phyloP scores from a whole-genome alignment of 1,140 invertebrate species.

The Drosophila virilis region DNA sequence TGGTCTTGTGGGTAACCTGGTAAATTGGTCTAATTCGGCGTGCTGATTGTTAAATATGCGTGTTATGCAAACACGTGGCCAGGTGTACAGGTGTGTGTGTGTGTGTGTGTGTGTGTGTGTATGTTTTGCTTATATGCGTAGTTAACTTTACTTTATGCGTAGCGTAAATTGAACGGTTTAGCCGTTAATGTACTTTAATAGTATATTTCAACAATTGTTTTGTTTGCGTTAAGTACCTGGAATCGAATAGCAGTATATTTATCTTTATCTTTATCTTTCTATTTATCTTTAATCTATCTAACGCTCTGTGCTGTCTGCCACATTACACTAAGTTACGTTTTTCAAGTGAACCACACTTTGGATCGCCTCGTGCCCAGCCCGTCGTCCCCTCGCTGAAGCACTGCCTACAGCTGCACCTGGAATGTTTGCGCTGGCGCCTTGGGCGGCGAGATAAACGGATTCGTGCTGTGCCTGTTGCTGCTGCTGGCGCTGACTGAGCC shows the following conservation, averaged over 20 bases:
- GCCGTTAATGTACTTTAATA: slow-evolving; percentile 23
- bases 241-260: slow-evolving; percentile 30
- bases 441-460: slow-evolving; percentile 86
- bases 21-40: slow-evolving; percentile 72
- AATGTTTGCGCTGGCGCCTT: slow-evolving; percentile 86
- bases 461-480: slow-evolving; percentile 84
- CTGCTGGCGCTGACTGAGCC: slow-evolving; percentile 45
- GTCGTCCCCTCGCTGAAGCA: neutral
- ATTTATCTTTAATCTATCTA: slow-evolving; percentile 52
- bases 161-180: slow-evolving; percentile 58
- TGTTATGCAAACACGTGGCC: too few relatives aligned
- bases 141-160: slow-evolving; percentile 57
- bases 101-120: slow-evolving; percentile 1
- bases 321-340: slow-evolving; percentile 69
- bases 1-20: slow-evolving; percentile 68
- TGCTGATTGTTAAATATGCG: slow-evolving; percentile 5
- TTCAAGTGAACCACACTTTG: slow-evolving; percentile 81
- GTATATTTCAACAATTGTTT: slow-evolving; percentile 62
- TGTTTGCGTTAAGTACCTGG: slow-evolving; percentile 74
- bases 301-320: slow-evolving; percentile 36
- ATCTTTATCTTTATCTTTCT: neutral
- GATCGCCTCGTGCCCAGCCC: slow-evolving; percentile 22
- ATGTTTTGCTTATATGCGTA: slow-evolving; percentile 25
- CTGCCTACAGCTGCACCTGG: slow-evolving; percentile 87
- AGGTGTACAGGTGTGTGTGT: neutral